Base-by-base conservation (phyloP, 2,797 vertebrate genomes). In the Alca torda region DNA sequence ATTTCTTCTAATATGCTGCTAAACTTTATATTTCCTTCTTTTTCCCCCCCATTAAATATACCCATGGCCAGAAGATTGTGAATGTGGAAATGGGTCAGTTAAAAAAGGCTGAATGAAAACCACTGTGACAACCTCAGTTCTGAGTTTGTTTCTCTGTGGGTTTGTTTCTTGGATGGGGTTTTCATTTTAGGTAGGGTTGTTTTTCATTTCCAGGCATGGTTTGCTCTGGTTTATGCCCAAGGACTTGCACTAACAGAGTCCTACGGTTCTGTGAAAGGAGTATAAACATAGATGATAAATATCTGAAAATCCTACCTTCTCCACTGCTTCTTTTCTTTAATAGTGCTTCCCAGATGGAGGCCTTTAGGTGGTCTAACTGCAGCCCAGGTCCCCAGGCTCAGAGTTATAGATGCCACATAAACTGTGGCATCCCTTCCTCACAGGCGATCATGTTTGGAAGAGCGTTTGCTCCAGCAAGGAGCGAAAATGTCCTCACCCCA, bases 151-250 rank as follows among this genome's bases (percentile, higher is more conserved):
- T 74, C 81, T 82, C 75, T 59, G 28, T 56, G 85, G 17, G 59
- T 87, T 79, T 1, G 0, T 90, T 92, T 80, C 72, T 89, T 87
- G 86, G 84, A 95, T 5, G 16, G 30, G 33, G 10, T 46, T 84
- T 92, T 92, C 37, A 60, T 72, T 94, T 93, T 72, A 6, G 1
- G 37, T 57, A 83, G 50, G 21, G 33, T 46, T 95, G 68, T 17
- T 87, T 96, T 92, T 89, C 6, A 82, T 85, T 95, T 84, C 56
- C 64, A 90, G 64, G 72, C 64, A 68, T 24, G 24, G 70, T 87
- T 92, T 95, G 59, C 79, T 89, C 95, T 95, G 80, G 70, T 95
- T 95, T 69, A 70, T 82, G 67, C 85, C 69, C 83, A 94, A 90
- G 59, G 63, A 76, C 46, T 88, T 73, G 31, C 13, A 64, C 57